Conservation (phyloP, 2,797 vertebrate species). For the Aratinga solstitialis region DNA sequence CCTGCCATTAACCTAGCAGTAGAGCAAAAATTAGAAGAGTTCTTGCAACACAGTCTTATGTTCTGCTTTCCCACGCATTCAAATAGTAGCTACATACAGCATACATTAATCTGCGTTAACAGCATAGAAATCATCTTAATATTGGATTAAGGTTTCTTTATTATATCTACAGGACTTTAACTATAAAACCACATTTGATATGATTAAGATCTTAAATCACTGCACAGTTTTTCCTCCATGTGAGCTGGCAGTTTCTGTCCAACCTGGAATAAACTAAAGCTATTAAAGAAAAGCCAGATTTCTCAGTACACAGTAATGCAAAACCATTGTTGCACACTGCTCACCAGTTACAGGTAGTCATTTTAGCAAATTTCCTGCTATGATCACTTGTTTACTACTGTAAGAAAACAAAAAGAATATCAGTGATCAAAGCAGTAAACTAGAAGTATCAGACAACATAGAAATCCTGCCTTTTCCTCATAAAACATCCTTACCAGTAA, state of each 20-base stretch:
- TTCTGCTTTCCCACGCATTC: not conserved
- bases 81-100: not conserved
- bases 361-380: not conserved
- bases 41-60: not conserved
- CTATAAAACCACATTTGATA: not conserved
- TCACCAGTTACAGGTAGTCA: not conserved
- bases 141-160: not conserved
- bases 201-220: not conserved
- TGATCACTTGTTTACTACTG: not conserved
- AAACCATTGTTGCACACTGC: not conserved
- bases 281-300: no score
- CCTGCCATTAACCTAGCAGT: not conserved
- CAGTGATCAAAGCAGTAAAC: not conserved
- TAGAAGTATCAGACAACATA: not conserved
- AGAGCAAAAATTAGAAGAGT: not conserved
- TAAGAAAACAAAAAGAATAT: not conserved
- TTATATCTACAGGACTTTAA: not conserved
- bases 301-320: not conserved
- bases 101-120: not conserved
- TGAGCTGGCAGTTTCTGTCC: not conserved
- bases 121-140: not conserved
- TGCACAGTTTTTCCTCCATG: not conserved
- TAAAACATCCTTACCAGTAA: not conserved
- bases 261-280: no score
- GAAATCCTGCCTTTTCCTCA: not conserved